Base-by-base conservation (phyloP, 1,140 invertebrate species). In the Pseudachorutes palmiensis region DNA sequence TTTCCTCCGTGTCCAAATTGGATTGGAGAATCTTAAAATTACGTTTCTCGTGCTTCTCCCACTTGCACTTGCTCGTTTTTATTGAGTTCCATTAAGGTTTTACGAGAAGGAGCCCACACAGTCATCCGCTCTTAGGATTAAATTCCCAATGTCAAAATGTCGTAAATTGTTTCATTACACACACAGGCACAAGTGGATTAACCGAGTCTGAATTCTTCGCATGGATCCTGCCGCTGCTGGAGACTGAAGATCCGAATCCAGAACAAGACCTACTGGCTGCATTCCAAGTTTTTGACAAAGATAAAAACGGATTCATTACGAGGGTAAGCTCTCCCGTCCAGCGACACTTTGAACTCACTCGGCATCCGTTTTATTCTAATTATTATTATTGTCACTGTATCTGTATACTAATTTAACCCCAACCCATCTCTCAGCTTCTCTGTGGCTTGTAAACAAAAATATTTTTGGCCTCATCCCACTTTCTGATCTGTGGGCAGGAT, bases 271-370 rank as follows among this genome's bases (percentile, higher is more conserved):
- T 89, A 64, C 81, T 87, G 70, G 87, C 87, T 31, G 88, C 88
- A 68, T 89, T 89, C 79, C 82, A 85, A 75, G 87, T 89, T 61
- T 89, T 89, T 76, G 88, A 89, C 78, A 82, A 86, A 60, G 87
- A 89, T 75, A 82, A 84, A 70, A 88, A 89, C 77, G 87, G 87
- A 1, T 89, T 84, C 75, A 89, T 89, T 74, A 88, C 87, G 45
- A 76, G 74, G 66, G 78, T 79, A 70, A 64, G 59, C 2, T 57
- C 24, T 5, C 26, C 26, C 24, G 12, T 5, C 51, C 51, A 57
- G 51, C 51, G 51, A 57, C 51, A 26, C n/a, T 57, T n/a, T 14
- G 26, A 57, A 12, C 26, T 57, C 55, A 41, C 16, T 57, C 19
- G 9, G 36, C 36, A 12, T 9, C 36, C 36, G 19, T n/a, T n/a